Base-by-base conservation (phyloP, 2,797 vertebrate species). In the Clarias platycephalus region DNA sequence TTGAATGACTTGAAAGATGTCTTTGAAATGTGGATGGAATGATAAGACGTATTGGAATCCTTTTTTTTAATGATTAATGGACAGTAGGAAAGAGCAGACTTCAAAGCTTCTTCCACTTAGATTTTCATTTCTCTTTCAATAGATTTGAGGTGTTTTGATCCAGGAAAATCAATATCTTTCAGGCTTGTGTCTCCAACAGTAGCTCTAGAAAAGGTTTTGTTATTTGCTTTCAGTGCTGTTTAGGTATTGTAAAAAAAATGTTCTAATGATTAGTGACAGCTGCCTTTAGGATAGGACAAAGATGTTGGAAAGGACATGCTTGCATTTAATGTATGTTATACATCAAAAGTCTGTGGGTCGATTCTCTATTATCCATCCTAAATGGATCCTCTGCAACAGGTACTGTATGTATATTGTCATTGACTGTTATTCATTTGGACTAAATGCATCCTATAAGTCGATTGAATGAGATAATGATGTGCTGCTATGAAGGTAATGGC, bases 101-200 rank as follows among this genome's bases (percentile, higher is more conserved):
- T 84, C 78, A 83, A 84, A 84, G 82, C 55, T 53, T 67, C 44
- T 80, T 53, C 26, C 75, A 68, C 70, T 67, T 83, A 68, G 62
- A 53, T 71, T 80, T 83, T 83, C 68, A 83, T 70, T 76, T 68
- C 55, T 49, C 26, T 63, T 83, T 81, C 60, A 77, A 81, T 76
- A 80, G 77, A 40, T 86, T 80, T 83, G 28, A 81, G 26, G 70
- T 63, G 64, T 86, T 81, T 86, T 81, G 82, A 81, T 76, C 70
- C 37, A 28, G 77, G 4, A 68, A 84, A 84, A 77, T 70, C 85
- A 24, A 86, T 86, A 75, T 62, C 77, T 72, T 49, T 80, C 77
- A 81, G 77, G 70, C 70, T 67, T 64, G 31, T 81, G 85, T 83
- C 77, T 44, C 70, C 70, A 76, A 62, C 53, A 68, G 13, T 60